These are phyloP conservation scores for Lontra canadensis DNA, from an alignment of 2,113 vertebrate species.

Conservation along the genomic window DNA sequence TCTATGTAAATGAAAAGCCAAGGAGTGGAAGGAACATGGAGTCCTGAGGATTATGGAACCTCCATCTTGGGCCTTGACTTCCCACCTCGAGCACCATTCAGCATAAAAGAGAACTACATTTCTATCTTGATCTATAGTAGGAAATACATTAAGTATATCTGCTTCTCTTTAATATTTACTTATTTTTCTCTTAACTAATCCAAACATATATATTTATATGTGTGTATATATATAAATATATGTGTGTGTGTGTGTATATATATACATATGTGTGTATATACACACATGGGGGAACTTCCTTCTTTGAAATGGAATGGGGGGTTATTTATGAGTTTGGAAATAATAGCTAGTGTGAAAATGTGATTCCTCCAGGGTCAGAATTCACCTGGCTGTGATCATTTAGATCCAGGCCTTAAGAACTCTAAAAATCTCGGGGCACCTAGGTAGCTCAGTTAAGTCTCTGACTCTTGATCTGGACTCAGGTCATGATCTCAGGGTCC, in stretches of 20 bases:
- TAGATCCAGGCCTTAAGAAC: neutral
- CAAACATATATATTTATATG: no score
- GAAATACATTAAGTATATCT: neutral
- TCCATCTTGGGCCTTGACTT: neutral
- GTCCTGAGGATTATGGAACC: accelerated
- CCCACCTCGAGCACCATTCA: neutral
- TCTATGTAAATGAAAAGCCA: neutral
- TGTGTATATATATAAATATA: neutral
- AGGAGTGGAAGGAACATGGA: neutral
- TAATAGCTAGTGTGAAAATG: neutral
- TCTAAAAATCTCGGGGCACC: neutral
- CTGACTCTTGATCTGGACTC: neutral
- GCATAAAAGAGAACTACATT: neutral
- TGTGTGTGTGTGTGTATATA: neutral
- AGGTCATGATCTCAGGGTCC: neutral
- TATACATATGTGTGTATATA: neutral
- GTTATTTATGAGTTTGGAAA: neutral
- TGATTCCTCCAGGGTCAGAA: neutral
- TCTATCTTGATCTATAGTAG: neutral
- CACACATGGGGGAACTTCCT: neutral
- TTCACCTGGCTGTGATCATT: neutral
- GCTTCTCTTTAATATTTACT: neutral
- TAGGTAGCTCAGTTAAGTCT: neutral
- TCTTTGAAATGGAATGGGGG: neutral
- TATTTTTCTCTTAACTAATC: neutral